phyloP scores from a whole-genome alignment of 2,113 vertebrate genomes.

The Anhinga anhinga region DNA sequence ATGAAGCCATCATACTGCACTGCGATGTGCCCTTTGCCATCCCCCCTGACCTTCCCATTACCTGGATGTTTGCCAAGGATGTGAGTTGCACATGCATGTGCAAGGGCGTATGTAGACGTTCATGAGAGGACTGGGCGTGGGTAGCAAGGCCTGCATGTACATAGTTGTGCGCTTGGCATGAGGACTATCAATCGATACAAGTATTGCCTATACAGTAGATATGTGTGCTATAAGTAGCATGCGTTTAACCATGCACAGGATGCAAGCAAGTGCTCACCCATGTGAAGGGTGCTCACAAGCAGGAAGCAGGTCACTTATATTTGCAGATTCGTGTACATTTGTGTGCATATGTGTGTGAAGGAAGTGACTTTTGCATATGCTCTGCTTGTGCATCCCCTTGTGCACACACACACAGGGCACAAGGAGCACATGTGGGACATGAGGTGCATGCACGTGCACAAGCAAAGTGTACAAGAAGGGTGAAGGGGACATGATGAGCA shows the following conservation, averaged over 20 bases:
- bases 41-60: fast-evolving
- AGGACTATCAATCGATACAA: background rate
- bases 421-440: fast-evolving
- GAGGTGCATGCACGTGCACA: background rate
- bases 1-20: background rate
- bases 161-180: fast-evolving
- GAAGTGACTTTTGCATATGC: background rate
- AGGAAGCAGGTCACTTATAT: background rate
- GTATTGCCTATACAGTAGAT: background rate
- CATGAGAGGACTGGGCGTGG: background rate
- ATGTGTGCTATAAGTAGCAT: fast-evolving
- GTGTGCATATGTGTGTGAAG: background rate
- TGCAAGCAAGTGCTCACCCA: background rate
- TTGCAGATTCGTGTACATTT: fast-evolving
- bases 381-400: background rate
- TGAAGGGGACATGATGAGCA: fast-evolving
- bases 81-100: background rate
- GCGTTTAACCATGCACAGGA: background rate
- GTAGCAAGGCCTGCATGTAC: background rate
- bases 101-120: fast-evolving
- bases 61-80: conserved; percentile 33
- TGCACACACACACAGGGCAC: background rate
- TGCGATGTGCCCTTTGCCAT: background rate
- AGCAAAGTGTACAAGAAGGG: background rate
- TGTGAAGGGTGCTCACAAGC: fast-evolving